phyloP scores from a whole-genome alignment of 2,113 vertebrate species.

The Colaptes auratus region DNA sequence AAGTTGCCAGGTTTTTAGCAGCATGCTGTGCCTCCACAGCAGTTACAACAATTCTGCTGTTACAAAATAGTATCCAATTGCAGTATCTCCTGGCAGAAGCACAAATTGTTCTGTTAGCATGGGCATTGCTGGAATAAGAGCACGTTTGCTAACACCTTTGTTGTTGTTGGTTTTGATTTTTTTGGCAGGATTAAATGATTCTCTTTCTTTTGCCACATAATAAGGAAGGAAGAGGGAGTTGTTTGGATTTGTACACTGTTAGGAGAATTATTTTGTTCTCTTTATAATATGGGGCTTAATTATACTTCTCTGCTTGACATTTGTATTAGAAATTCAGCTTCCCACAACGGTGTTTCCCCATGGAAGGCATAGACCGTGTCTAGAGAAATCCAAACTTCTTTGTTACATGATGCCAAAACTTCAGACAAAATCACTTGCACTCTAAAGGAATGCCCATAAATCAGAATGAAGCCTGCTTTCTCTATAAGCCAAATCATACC shows the following conservation, averaged over 20 bases:
- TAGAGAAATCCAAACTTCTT: conserved; percentile 3
- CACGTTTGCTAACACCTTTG: conserved; percentile 36
- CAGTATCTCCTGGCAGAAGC: conserved; percentile 57
- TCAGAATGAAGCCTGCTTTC: background rate
- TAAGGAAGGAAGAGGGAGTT: background rate
- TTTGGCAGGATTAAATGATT: conserved; percentile 4
- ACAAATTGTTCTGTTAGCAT: conserved; percentile 66
- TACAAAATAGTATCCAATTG: conserved; percentile 66
- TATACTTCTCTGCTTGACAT: conserved; percentile 1
- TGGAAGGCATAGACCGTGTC: background rate
- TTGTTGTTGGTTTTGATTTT: background rate
- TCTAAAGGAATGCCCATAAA: background rate
- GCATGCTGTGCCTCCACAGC: conserved; percentile 63
- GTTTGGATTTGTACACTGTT: background rate
- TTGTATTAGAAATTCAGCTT: conserved; percentile 8
- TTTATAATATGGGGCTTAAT: conserved; percentile 7
- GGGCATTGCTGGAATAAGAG: conserved; percentile 52
- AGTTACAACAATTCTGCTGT: conserved; percentile 52
- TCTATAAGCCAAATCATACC: background rate
- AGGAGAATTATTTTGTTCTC: background rate
- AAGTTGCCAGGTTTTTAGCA: conserved; percentile 66
- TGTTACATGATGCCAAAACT: background rate
- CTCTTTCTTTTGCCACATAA: conserved; percentile 23
- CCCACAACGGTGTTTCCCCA: background rate
- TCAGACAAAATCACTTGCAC: background rate